phyloP scores from a whole-genome alignment of 2,113 vertebrate genomes.

The Puma concolor region DNA sequence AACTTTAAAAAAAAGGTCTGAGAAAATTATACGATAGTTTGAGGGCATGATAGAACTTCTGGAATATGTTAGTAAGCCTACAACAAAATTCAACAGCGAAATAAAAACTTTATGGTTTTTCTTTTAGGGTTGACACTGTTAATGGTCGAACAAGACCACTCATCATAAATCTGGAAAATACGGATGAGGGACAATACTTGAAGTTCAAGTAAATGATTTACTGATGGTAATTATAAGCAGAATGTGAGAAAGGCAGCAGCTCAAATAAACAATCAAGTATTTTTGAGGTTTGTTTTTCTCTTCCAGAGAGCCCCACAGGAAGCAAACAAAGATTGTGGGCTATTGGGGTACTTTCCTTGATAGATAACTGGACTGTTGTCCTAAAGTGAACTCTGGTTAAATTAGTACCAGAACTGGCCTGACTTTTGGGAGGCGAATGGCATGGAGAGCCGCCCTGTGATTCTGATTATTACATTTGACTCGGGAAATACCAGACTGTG shows the following conservation, averaged over 20 bases:
- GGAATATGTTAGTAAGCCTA: background rate
- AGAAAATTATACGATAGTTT: slow-evolving; percentile 51
- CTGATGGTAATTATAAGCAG: slow-evolving; percentile 10
- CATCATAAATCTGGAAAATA: background rate
- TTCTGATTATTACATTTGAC: background rate
- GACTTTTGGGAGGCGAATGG: background rate
- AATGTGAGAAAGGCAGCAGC: slow-evolving; percentile 6
- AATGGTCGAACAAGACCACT: background rate
- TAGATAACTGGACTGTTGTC: background rate
- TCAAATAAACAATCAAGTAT: background rate
- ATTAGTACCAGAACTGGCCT: background rate
- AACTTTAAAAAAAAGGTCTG: slow-evolving; percentile 52
- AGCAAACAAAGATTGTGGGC: background rate
- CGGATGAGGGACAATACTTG: background rate
- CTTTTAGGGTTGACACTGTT: background rate
- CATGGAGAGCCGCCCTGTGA: background rate
- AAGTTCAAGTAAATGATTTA: background rate
- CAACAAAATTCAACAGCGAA: slow-evolving; percentile 60
- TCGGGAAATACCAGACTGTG: background rate
- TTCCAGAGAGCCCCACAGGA: background rate
- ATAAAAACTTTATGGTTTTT: slow-evolving; percentile 2
- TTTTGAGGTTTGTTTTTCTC: background rate
- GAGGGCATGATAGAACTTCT: slow-evolving; percentile 38
- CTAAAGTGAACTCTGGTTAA: background rate
- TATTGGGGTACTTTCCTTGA: background rate